Evolutionary conservation across 1,140 invertebrate genomes (phyloP).

Genomic region (Gryllus bimaculatus): DNA sequence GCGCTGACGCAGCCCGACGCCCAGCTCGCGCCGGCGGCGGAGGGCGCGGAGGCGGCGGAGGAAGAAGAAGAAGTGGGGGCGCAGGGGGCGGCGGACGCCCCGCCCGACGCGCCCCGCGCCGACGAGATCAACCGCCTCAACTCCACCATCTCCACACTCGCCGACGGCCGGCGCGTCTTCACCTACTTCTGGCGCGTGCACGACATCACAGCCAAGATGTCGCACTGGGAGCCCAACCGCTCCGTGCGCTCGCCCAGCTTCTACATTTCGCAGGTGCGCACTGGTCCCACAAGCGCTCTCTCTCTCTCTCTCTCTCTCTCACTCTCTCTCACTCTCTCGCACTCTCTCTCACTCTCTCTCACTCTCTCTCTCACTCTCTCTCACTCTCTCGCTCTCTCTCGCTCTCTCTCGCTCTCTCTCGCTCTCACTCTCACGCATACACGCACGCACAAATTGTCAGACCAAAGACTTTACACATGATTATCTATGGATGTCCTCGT

Average conservation of each 20-base stretch:
- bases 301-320: too few species aligned
- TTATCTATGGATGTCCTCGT: too few species aligned
- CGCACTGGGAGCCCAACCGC: conserved; percentile 33
- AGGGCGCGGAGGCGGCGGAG: neutral
- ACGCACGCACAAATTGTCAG: too few species aligned
- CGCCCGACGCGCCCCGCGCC: neutral
- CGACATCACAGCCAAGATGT: conserved; percentile 34
- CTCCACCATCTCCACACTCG: conserved; percentile 30
- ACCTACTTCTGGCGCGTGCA: conserved; percentile 38
- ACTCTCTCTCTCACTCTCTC: too few species aligned
- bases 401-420: too few species aligned
- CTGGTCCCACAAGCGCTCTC: too few species aligned
- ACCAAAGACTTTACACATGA: too few species aligned
- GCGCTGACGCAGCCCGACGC: neutral
- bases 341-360: too few species aligned
- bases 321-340: too few species aligned
- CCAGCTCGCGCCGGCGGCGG: neutral
- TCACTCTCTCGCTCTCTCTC: too few species aligned
- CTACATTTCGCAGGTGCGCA: conserved; percentile 30
- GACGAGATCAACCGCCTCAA: conserved; percentile 29
- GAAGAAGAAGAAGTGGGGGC: neutral
- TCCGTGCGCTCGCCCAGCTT: conserved; percentile 36
- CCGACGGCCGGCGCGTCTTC: conserved; percentile 28
- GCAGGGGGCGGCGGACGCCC: neutral
- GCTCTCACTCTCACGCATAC: too few species aligned